A percentile compares a stretch with the other conserved stretches of the same genome.
Conservation (phyloP, 2,113 vertebrate genomes). For the Panurus biarmicus region DNA sequence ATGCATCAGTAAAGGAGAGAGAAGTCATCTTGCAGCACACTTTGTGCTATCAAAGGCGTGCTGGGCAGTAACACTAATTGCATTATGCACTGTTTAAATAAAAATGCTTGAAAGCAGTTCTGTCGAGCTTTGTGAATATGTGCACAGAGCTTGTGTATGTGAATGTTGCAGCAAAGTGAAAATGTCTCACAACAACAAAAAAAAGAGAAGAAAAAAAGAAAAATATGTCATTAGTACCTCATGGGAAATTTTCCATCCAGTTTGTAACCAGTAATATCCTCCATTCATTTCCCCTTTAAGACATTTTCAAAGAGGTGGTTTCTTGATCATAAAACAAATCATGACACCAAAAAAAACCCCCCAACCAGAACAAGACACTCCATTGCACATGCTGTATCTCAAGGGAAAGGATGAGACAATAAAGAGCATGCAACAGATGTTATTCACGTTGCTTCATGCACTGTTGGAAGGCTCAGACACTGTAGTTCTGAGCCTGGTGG, state of each 20-base stretch:
- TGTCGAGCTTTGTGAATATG: neutral
- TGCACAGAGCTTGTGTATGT: neutral
- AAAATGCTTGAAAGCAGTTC: neutral
- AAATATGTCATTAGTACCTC: neutral
- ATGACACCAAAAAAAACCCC: neutral
- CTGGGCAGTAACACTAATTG: constrained; percentile 25
- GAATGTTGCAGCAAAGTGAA: neutral
- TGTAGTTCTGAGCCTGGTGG: neutral
- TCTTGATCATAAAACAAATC: neutral
- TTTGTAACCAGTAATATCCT: neutral
- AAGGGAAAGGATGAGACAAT: constrained; percentile 21
- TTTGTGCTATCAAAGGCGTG: constrained; percentile 13
- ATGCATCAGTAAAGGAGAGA: constrained; percentile 8
- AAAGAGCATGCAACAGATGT: constrained; percentile 11
- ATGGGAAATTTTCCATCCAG: neutral
- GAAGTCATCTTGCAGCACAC: neutral
- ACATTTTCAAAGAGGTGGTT: neutral
- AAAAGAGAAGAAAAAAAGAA: neutral
- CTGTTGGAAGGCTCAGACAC: neutral
- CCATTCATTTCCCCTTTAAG: neutral
- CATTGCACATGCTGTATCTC: neutral
- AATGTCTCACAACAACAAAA: neutral
- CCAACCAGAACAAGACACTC: neutral
- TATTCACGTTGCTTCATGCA: neutral
- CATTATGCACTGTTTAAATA: neutral